Conservation (phyloP, 2,113 vertebrate species). For the Hippocampus mohnikei region DNA sequence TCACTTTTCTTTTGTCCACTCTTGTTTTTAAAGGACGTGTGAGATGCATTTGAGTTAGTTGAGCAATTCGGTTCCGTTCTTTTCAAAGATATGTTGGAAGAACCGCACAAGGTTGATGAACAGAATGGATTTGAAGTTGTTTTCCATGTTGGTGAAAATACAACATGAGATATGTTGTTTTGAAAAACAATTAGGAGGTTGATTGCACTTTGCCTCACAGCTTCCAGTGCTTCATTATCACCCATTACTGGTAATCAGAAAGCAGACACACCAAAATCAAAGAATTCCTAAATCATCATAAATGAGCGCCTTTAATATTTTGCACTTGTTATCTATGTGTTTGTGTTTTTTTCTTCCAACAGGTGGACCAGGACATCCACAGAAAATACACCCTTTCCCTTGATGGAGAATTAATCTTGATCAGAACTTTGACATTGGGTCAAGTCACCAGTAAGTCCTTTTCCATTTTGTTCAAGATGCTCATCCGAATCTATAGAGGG, state of each 20-base stretch:
- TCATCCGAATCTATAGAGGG: background rate
- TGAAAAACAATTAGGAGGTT: background rate
- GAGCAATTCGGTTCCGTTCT: background rate
- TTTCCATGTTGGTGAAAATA: background rate
- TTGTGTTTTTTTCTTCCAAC: constrained; percentile 45
- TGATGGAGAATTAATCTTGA: constrained; percentile 82
- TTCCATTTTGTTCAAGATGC: background rate
- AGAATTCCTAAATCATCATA: background rate
- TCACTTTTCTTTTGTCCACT: background rate
- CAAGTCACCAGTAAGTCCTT: constrained; percentile 85
- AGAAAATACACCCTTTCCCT: constrained; percentile 85
- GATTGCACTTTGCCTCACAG: background rate
- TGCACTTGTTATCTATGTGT: constrained; percentile 33
- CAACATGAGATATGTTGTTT: background rate
- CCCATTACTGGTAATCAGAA: background rate
- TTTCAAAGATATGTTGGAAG: background rate
- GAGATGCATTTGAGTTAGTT: background rate
- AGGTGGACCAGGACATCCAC: constrained; percentile 88
- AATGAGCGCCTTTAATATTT: background rate
- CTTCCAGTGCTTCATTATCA: background rate
- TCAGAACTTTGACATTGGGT: constrained; percentile 87
- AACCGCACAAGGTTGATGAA: background rate
- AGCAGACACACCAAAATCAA: background rate
- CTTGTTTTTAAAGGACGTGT: background rate
- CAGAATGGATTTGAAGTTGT: background rate